Conservation (phyloP, 1,140 invertebrate genomes). For the Calliopsis andreniformis region DNA sequence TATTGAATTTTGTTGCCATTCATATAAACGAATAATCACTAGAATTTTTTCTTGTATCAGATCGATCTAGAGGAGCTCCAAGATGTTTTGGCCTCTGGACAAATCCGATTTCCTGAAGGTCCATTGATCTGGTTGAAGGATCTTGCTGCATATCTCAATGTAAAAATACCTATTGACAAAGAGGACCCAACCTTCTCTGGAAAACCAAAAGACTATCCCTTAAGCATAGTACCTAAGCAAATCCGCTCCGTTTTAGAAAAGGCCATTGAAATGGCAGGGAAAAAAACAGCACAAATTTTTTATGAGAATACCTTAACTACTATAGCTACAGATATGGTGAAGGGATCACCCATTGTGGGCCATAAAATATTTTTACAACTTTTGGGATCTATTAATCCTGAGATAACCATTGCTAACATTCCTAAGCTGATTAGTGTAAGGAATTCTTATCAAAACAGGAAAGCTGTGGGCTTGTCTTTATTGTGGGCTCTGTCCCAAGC, state of each 20-base stretch:
- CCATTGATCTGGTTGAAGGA: conserved; percentile 85
- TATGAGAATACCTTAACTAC: conserved; percentile 85
- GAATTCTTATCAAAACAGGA: conserved; percentile 90
- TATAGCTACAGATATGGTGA: conserved; percentile 86
- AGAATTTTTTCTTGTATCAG: conserved; percentile 71
- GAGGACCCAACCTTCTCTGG: conserved; percentile 83
- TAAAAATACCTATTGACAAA: conserved; percentile 84
- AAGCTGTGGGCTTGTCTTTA: conserved; percentile 88
- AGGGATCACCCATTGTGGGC: conserved; percentile 84
- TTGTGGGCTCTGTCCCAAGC: conserved; percentile 91
- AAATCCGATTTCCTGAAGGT: conserved; percentile 83
- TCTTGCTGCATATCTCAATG: conserved; percentile 84
- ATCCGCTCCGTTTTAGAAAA: conserved; percentile 82
- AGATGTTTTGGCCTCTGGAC: conserved; percentile 80
- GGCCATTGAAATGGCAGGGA: conserved; percentile 82
- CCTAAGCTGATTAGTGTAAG: conserved; percentile 84
- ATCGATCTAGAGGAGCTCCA: conserved; percentile 83
- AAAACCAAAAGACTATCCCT: conserved; percentile 81
- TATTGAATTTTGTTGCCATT: conserved; percentile 29
- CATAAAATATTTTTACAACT: conserved; percentile 88
- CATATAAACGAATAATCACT: conserved; percentile 11
- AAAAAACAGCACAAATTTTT: conserved; percentile 83
- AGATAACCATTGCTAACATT: conserved; percentile 84
- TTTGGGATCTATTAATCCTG: conserved; percentile 85
- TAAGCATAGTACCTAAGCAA: conserved; percentile 81